Conservation (phyloP, 2,888 invertebrate genomes). For the Polydrusus cervinus region DNA sequence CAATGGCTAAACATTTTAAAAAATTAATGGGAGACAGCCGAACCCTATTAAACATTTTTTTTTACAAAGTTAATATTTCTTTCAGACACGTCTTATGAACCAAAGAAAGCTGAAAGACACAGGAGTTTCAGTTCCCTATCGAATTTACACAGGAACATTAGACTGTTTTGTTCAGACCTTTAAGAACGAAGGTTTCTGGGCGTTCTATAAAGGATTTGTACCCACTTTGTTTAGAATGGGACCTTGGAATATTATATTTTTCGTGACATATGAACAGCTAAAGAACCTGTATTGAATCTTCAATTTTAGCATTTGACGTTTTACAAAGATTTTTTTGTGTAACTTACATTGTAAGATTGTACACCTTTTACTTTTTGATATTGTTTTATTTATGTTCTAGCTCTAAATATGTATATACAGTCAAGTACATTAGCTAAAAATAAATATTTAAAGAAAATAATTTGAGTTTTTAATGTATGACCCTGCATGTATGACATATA, state of each 20-base stretch:
- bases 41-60: no score
- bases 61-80: background rate
- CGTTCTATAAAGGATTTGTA: conserved; percentile 95
- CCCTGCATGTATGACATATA: no score
- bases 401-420: conserved; percentile 46
- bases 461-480: background rate
- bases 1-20: no score
- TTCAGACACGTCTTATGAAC: conserved; percentile 94
- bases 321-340: conserved; percentile 35
- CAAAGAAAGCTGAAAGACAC: conserved; percentile 78
- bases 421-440: conserved; percentile 42
- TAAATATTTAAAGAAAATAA: conserved; percentile 38
- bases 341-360: conserved; percentile 34
- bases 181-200: conserved; percentile 88
- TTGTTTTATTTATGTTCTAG: conserved; percentile 49
- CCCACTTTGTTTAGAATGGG: conserved; percentile 98
- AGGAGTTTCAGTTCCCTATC: conserved; percentile 73
- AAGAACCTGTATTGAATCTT: conserved; percentile 78
- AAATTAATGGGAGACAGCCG: no score
- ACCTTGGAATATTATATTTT: conserved; percentile 98
- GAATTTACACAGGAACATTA: conserved; percentile 86
- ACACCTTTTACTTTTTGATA: conserved; percentile 46
- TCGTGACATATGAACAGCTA: conserved; percentile 93
- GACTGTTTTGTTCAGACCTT: conserved; percentile 84
- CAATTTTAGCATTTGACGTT: conserved; percentile 24